Evolutionary conservation across 2,797 vertebrate genomes (phyloP), one percentile per base, ranked within the genome.

Genomic region (Sorex maritimensis): DNA sequence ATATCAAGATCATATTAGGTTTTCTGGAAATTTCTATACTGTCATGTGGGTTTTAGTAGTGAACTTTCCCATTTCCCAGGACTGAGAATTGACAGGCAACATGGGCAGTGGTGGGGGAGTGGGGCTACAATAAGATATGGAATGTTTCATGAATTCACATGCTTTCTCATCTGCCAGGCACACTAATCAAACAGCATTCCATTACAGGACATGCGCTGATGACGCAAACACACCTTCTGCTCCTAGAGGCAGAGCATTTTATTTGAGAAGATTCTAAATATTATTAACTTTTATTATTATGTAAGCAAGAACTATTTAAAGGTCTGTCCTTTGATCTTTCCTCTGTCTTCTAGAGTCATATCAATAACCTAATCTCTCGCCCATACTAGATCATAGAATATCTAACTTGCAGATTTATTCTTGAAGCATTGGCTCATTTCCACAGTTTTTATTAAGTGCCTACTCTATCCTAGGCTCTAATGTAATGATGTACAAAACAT

Each of bases 181-280:
- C 12, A 6, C 6, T 19, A 4, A 67, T 67, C 55, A 26, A 11
- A 67, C 0, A 63, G 58, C 23, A 17, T 86, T 77, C 28, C 34
- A 28, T 78, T 58, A 55, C 30, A 73, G 34, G 30, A 75, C 3
- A 2, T 81, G 3, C 61, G 30, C 30, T 63, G 49, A 30, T 46
- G 46, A 74, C 15, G 69, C 38, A 81, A 82, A 44, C 17, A 65
- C 4, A 46, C 21, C 8, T 71, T 0, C 19, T 85, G 26, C 12
- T 91, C 52, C 41, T 46, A 26, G 77, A 88, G 73, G 67, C 13
- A 72, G 49, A 88, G 23, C 8, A 15, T 24, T 63, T 86, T 24
- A 49, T n/a, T 91, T 91, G 63, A 78, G 67, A 84, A 88, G 75
- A 84, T 55, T 93, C 30, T 75, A 83, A 85, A 71, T 85, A 4